phyloP scores from a whole-genome alignment of 2,888 invertebrate genomes.

The Tryphoninae sp. region DNA sequence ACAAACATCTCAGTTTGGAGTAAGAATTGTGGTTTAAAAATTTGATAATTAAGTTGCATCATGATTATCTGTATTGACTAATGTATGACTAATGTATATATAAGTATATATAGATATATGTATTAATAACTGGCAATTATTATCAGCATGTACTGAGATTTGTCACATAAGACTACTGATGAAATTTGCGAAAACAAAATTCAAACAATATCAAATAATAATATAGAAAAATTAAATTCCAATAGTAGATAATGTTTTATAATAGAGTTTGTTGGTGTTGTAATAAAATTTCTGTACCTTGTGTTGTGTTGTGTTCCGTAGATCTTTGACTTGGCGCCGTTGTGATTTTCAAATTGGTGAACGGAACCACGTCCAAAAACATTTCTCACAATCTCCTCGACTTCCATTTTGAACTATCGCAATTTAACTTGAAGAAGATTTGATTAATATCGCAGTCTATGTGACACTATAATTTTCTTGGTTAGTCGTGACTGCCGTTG shows the following conservation, averaged over 20 bases:
- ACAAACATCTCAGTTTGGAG: too few relatives aligned
- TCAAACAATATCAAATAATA: too few relatives aligned
- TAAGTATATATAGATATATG: too few relatives aligned
- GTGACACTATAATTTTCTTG: slow-evolving; percentile 36
- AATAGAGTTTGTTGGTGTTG: not conserved
- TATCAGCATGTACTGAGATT: too few relatives aligned
- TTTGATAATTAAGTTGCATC: too few relatives aligned
- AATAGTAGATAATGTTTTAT: not conserved
- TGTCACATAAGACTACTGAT: too few relatives aligned
- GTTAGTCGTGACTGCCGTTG: slow-evolving; percentile 33
- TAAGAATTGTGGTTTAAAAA: too few relatives aligned
- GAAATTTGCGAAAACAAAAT: too few relatives aligned
- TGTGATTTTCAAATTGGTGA: slow-evolving; percentile 54
- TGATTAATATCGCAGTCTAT: slow-evolving; percentile 9
- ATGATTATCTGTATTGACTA: too few relatives aligned
- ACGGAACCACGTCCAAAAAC: slow-evolving; percentile 70
- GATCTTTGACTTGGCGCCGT: slow-evolving; percentile 62
- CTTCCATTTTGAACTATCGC: slow-evolving; percentile 65
- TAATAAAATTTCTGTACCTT: slow-evolving; percentile 59
- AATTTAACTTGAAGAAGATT: slow-evolving; percentile 17
- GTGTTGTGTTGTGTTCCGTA: slow-evolving; percentile 56
- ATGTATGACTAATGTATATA: too few relatives aligned
- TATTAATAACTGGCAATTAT: too few relatives aligned
- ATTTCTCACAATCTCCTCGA: slow-evolving; percentile 69
- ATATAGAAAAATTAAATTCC: too few relatives aligned